Evolutionary conservation across 2,888 invertebrate species (phyloP), one percentile per base, ranked within the genome.

Genomic region (Andrena bucephala): DNA sequence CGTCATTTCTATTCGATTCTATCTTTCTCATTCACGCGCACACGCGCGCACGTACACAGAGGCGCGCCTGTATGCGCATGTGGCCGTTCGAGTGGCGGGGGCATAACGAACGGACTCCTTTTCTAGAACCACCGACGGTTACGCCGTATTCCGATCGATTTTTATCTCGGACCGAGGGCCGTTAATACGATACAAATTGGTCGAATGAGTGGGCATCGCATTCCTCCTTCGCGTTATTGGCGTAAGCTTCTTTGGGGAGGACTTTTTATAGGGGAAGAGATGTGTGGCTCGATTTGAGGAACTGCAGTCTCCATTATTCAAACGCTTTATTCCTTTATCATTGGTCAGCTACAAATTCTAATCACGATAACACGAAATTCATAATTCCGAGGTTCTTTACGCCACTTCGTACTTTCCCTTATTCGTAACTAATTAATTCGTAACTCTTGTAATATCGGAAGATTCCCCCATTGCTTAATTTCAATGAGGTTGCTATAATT

Each of bases 21-120:
- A 54, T 54, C 77, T 83, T 69, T 62, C 82, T 76, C 72, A 81
- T 88, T 87, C 69, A 80, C 79, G 57, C 24, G 50, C 52, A 74
- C 74, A 72, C 68, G 69, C 71, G 36, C 67, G 81, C 42, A 4
- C 42, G 13, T 13, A 13, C 42, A 13, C 42, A 42, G 13, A 42
- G 16, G 16, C 13, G 42, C 16, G 42, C 16, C 42, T 42, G 42
- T 42, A 16, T 16, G 42, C 4, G 42, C 42, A 5, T 16, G 16
- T 42, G 42, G 16, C 42, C 16, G 16, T 16, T 65, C 78, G 13
- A 36, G 29, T 48, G 52, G 52, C 27, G 24, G 59, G 65, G 72
- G 72, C 73, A 73, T 63, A 71, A 57, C 71, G 72, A 42, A 42
- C 73, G 29, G 69, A n/a, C 52, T 54, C 67, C 63, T 82, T 73